phyloP scores from a whole-genome alignment of 2,113 vertebrate species.

The human (Homo sapiens) region DNA sequence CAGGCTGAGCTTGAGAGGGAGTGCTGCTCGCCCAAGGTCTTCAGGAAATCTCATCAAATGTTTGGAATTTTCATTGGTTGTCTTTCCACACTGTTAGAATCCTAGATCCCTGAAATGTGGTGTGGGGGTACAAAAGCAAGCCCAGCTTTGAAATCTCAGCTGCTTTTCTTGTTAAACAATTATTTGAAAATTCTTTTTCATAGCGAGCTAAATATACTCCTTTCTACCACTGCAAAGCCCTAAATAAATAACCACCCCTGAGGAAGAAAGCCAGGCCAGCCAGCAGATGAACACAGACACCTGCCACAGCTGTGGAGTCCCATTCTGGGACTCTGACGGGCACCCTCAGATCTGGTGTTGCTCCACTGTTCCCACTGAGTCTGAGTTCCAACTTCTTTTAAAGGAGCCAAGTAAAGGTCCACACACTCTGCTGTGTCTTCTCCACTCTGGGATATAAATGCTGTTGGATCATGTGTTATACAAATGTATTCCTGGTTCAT shows the following conservation, averaged over 20 bases:
- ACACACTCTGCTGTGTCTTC: neutral
- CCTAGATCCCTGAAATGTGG: neutral
- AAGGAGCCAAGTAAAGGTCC: neutral
- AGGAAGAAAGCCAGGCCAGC: neutral
- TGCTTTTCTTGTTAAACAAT: neutral
- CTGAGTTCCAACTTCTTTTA: neutral
- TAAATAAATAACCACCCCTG: neutral
- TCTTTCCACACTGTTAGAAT: neutral
- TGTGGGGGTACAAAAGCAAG: neutral
- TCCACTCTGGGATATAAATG: neutral
- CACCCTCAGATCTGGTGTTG: neutral
- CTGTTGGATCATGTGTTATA: neutral
- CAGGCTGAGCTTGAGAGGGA: neutral
- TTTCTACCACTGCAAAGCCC: neutral
- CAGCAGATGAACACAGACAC: too few species aligned
- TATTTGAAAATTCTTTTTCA: neutral
- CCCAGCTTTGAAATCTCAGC: too few species aligned
- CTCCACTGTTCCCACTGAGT: neutral
- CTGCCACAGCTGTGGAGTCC: neutral
- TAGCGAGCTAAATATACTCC: neutral
- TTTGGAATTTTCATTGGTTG: neutral
- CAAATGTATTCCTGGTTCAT: neutral
- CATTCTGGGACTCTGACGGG: neutral
- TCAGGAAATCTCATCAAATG: neutral
- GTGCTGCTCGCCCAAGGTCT: neutral